Evolutionary conservation across 2,797 vertebrate species (phyloP).

Genomic region (Craterocephalus amniculus): DNA sequence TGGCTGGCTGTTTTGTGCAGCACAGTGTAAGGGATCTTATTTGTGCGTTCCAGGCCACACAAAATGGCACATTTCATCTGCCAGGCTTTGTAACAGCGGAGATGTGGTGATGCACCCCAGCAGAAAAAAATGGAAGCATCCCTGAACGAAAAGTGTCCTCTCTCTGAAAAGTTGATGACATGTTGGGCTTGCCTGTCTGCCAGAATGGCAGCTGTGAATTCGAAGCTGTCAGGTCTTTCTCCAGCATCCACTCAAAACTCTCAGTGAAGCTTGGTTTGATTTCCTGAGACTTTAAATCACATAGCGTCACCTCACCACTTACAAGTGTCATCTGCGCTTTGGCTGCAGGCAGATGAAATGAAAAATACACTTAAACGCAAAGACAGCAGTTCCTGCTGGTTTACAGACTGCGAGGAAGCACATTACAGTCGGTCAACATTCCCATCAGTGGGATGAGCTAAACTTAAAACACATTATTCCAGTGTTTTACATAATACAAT

Average conservation of each 20-base stretch:
- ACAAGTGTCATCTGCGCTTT: slow-evolving; percentile 48
- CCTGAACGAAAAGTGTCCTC: slow-evolving; percentile 31
- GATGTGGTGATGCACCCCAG: slow-evolving; percentile 38
- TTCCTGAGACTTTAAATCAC: slow-evolving; percentile 58
- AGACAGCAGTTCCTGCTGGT: neutral
- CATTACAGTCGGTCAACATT: neutral
- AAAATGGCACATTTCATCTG: slow-evolving; percentile 58
- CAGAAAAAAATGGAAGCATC: slow-evolving; percentile 3
- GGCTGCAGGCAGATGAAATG: slow-evolving; percentile 23
- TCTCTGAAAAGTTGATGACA: slow-evolving; percentile 59
- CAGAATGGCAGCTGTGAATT: slow-evolving; percentile 53
- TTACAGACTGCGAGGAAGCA: neutral
- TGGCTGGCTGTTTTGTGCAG: slow-evolving; percentile 19
- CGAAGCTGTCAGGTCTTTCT: slow-evolving; percentile 48
- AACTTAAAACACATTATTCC: neutral
- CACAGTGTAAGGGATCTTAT: slow-evolving; percentile 29
- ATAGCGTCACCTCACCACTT: slow-evolving; percentile 34
- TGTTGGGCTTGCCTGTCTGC: slow-evolving; percentile 39
- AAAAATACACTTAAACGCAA: neutral
- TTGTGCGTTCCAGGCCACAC: slow-evolving; percentile 30
- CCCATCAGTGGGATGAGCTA: neutral
- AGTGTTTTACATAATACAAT: too few relatives aligned
- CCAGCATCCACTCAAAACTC: slow-evolving; percentile 50
- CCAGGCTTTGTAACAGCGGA: slow-evolving; percentile 38
- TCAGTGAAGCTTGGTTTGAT: slow-evolving; percentile 49